Percentiles rank a stretch among this genome's conserved stretches.
phyloP scores from a whole-genome alignment of 1,140 invertebrate species.

The Eulimnadia texana region DNA sequence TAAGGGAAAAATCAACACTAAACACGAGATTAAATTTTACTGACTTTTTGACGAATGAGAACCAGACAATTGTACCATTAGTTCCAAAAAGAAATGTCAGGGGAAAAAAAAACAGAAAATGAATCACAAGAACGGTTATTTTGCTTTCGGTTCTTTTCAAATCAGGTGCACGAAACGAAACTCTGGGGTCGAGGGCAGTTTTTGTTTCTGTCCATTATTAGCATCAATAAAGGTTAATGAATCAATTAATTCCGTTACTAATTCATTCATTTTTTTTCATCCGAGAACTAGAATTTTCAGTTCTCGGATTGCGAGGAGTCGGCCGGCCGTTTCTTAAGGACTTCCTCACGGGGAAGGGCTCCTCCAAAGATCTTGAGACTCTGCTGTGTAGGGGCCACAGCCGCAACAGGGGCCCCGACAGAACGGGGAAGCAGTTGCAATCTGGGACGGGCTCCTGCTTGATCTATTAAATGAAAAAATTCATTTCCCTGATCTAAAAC shows the following conservation, averaged over 20 bases:
- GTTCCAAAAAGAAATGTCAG: too few species aligned
- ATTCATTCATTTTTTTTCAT: background rate
- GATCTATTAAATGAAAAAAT: slow-evolving; percentile 33
- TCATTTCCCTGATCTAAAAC: too few species aligned
- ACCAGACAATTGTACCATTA: too few species aligned
- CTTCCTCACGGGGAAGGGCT: slow-evolving; percentile 69
- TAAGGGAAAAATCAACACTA: background rate
- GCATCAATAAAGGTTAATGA: too few species aligned
- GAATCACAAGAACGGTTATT: too few species aligned
- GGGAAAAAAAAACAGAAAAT: too few species aligned
- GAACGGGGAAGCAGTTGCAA: slow-evolving; percentile 67
- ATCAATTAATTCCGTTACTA: background rate
- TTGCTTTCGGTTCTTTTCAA: too few species aligned
- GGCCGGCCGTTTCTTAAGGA: background rate
- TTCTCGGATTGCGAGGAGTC: background rate
- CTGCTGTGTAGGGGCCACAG: slow-evolving; percentile 63
- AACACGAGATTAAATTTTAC: too few species aligned
- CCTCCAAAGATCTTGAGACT: slow-evolving; percentile 72
- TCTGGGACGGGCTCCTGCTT: slow-evolving; percentile 57
- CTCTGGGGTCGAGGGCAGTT: too few species aligned
- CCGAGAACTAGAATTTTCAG: background rate
- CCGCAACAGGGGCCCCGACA: slow-evolving; percentile 66
- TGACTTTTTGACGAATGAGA: too few species aligned
- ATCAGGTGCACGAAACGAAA: too few species aligned
- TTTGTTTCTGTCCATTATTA: too few species aligned